Evolutionary conservation across 2,797 vertebrate genomes (phyloP).

Genomic region (Malacoraja senta): DNA sequence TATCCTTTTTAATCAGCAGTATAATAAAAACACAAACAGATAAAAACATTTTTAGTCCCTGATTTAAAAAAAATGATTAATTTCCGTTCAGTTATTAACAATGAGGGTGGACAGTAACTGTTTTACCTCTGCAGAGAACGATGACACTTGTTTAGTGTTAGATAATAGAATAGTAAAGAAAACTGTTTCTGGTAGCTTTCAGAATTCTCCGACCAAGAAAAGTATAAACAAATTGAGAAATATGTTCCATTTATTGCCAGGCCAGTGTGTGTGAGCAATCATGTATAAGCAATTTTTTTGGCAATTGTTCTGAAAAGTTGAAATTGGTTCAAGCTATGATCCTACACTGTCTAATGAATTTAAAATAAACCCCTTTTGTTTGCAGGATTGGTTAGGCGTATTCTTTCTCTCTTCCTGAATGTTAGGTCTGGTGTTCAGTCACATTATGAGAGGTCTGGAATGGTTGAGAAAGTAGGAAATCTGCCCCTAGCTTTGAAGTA

Average conservation of each 20-base stretch:
- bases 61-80: neutral
- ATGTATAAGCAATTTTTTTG: slow-evolving; percentile 13
- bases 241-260: neutral
- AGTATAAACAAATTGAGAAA: slow-evolving; percentile 7
- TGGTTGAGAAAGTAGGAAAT: neutral
- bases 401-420: neutral
- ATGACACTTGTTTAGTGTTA: slow-evolving; percentile 24
- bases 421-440: neutral
- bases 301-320: neutral
- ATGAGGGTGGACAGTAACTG: slow-evolving; percentile 1
- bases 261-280: neutral
- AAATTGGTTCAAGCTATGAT: neutral
- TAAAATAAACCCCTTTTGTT: neutral
- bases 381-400: neutral
- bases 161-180: slow-evolving; percentile 5
- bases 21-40: neutral
- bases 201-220: neutral
- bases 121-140: slow-evolving; percentile 13
- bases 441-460: neutral
- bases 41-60: neutral
- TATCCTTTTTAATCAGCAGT: slow-evolving; percentile 1
- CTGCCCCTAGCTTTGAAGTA: neutral
- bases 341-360: neutral
- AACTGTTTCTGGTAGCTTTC: neutral
- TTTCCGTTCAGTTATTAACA: neutral